Conservation (phyloP, 1,140 invertebrate species). For the Ditylenchus dipsaci region DNA sequence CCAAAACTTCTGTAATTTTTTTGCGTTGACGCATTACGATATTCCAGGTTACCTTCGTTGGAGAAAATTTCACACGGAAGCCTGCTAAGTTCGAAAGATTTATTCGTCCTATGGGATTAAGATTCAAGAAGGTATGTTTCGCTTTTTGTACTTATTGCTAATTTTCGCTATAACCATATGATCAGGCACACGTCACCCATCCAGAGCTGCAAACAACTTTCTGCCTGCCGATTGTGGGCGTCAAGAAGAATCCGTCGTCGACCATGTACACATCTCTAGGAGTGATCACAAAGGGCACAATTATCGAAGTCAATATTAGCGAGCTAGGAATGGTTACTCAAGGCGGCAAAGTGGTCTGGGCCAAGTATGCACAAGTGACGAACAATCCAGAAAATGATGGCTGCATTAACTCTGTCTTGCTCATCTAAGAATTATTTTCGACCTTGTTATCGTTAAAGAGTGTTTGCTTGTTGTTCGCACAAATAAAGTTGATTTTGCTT, state of each 20-base stretch:
- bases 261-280: constrained; percentile 92
- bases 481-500: too few relatives aligned
- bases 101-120: constrained; percentile 91
- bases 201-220: constrained; percentile 99
- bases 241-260: constrained; percentile 98
- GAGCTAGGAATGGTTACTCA: constrained; percentile 97
- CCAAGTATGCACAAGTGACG: constrained; percentile 96
- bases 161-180: too few relatives aligned
- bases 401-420: constrained; percentile 94
- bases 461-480: too few relatives aligned
- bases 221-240: constrained; percentile 91
- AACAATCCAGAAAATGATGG: constrained; percentile 99
- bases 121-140: constrained; percentile 70
- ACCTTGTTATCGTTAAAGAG: constrained; percentile 17
- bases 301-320: constrained; percentile 95
- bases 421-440: constrained; percentile 67
- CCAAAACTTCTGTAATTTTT: too few relatives aligned
- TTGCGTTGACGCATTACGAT: too few relatives aligned
- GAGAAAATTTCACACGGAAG: constrained; percentile 95
- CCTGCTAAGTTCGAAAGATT: constrained; percentile 99
- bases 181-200: constrained; percentile 70
- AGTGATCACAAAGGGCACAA: constrained; percentile 93
- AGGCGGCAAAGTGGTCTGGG: constrained; percentile 98
- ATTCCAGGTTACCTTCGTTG: constrained; percentile 75
- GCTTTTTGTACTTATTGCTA: neutral